Percentiles rank a stretch among this genome's conserved stretches.
phyloP scores from a whole-genome alignment of 37 sponge, comb jelly and placozoan genomes.

The Hexactinellida sp. region DNA sequence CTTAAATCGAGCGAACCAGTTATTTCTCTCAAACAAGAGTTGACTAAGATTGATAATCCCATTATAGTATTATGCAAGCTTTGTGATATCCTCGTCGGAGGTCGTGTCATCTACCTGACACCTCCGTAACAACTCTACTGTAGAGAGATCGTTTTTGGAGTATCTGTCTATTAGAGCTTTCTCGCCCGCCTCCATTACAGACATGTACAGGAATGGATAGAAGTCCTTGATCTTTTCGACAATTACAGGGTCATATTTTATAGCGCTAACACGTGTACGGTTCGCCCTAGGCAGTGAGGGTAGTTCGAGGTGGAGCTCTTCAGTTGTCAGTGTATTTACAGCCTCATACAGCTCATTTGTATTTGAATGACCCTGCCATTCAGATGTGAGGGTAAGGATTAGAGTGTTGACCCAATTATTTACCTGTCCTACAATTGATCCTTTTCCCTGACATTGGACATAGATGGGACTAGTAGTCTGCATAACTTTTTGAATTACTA shows the following conservation, averaged over 20 bases:
- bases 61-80: neutral
- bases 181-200: neutral
- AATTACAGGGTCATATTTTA: neutral
- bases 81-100: constrained; percentile 8
- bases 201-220: neutral
- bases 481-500: constrained; percentile 8
- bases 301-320: neutral
- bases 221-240: constrained; percentile 11
- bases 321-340: constrained; percentile 7
- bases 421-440: constrained; percentile 7
- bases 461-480: constrained; percentile 9
- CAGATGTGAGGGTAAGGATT: constrained; percentile 13
- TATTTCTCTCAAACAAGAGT: constrained; percentile 18
- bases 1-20: constrained; percentile 7
- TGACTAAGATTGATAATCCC: neutral
- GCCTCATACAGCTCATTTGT: neutral
- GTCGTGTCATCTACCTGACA: neutral
- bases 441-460: constrained; percentile 13
- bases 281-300: constrained; percentile 14
- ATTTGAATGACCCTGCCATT: constrained; percentile 16
- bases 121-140: constrained; percentile 17
- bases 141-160: constrained; percentile 14
- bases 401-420: neutral
- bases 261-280: constrained; percentile 15
- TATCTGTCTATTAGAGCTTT: constrained; percentile 10